These are phyloP conservation scores for Drosophila pseudotakahashii DNA, from an alignment of 2,888 invertebrate species.

Conservation along the genomic window DNA sequence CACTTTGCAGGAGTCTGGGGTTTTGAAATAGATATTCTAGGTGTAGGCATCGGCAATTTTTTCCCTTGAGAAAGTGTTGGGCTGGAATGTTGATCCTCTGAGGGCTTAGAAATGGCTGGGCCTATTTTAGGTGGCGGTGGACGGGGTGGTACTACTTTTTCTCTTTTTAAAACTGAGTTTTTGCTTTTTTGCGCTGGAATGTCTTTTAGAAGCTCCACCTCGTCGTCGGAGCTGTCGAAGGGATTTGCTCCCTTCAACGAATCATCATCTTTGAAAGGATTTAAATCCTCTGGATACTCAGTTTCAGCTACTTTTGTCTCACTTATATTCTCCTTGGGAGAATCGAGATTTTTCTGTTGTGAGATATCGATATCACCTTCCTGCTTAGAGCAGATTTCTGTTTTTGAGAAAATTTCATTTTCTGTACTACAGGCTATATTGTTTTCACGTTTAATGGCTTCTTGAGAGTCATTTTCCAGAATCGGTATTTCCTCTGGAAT, in stretches of 20 bases:
- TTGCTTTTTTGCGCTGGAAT: conserved; percentile 69
- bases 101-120: conserved; percentile 8
- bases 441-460: conserved; percentile 7
- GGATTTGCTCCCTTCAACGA: conserved; percentile 85
- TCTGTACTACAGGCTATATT: neutral
- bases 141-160: conserved; percentile 10
- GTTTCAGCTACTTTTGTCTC: conserved; percentile 8
- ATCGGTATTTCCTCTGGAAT: neutral
- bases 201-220: conserved; percentile 75
- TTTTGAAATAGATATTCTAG: conserved; percentile 17
- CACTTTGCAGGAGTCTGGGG: conserved; percentile 3
- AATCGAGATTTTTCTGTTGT: neutral
- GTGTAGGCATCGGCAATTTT: conserved; percentile 23
- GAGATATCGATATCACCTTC: neutral
- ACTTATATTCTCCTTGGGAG: neutral
- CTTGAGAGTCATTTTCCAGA: neutral
- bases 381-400: conserved; percentile 7
- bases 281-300: conserved; percentile 91
- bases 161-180: neutral
- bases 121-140: conserved; percentile 15
- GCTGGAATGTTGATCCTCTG: conserved; percentile 20
- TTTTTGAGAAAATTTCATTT: conserved; percentile 6
- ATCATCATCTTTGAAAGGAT: conserved; percentile 92
- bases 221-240: conserved; percentile 89
- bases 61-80: conserved; percentile 17